A percentile compares a stretch with the other conserved stretches of the same genome.
Conservation (phyloP, 2,888 invertebrate species). For the Ametastegia equiseti region DNA sequence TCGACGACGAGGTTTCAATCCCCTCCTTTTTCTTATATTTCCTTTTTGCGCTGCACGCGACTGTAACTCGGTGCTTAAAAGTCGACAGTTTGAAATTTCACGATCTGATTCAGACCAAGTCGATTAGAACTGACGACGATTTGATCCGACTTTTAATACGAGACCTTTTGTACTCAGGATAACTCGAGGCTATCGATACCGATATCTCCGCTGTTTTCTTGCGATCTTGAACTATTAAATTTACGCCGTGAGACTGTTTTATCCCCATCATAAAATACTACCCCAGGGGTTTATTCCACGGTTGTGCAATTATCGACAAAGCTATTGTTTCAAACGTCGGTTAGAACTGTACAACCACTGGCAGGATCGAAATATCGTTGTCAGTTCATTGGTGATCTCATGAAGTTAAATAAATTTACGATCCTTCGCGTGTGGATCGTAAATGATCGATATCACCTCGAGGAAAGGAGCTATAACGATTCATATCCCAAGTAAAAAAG, state of each 20-base stretch:
- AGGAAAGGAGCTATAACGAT: background rate
- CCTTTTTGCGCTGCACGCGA: background rate
- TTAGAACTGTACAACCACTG: background rate
- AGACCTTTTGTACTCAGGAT: background rate
- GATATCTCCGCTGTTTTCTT: slow-evolving; percentile 8
- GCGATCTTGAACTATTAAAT: slow-evolving; percentile 32
- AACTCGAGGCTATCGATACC: background rate
- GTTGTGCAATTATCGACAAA: slow-evolving; percentile 4
- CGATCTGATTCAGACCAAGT: background rate
- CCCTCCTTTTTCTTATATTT: background rate
- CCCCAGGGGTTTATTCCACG: slow-evolving; percentile 8
- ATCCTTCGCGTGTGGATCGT: slow-evolving; percentile 3
- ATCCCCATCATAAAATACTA: slow-evolving; percentile 32
- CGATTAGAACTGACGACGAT: slow-evolving; percentile 15
- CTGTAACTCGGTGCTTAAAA: background rate
- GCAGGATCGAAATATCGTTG: background rate
- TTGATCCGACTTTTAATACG: slow-evolving; percentile 2
- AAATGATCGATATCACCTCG: background rate
- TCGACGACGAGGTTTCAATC: background rate
- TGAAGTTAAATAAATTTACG: slow-evolving; percentile 13
- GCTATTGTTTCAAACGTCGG: background rate
- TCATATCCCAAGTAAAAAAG: background rate
- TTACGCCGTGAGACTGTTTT: slow-evolving; percentile 16
- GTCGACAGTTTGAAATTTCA: background rate
- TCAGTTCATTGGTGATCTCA: background rate